Evolutionary conservation across 2,888 invertebrate genomes (phyloP), one percentile per base, ranked within the genome.

Genomic region (Thalpophila matura): DNA sequence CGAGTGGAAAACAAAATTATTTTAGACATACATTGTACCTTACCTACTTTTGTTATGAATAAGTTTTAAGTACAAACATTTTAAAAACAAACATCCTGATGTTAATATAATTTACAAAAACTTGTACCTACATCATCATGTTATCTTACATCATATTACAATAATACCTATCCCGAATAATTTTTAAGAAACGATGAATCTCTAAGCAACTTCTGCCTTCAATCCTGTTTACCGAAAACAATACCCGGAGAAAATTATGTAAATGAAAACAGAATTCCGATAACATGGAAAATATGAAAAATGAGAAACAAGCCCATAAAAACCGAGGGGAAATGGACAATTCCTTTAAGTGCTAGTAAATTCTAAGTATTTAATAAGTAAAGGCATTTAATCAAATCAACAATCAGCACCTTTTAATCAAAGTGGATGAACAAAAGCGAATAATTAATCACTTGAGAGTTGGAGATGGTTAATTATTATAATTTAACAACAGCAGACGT

Each of bases 381-480:
- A 75, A 63, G 10, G 42, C 18, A 58, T 37, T 54, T 18, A n/a
- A n/a, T n/a, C n/a, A n/a, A n/a, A n/a, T n/a, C n/a, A n/a, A n/a
- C n/a, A n/a, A n/a, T n/a, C n/a, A 53, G 27, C n/a, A 50, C 16
- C 38, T 50, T 54, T 54, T 55, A 64, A 64, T 55, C 38, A 50
- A 64, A 27, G 45, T 55, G 10, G 12, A 46, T 50, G 26, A 55
- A 45, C 4, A 12, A 55, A 22, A n/a, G 27, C 10, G n/a, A 9
- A 26, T 31, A 47, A 63, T 76, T 57, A 60, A 51, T 62, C 16
- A 62, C 18, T 54, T 12, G 14, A 43, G 56, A 62, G 14, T 66
- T 38, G 7, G 20, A 46, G 35, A 58, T 22, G 12, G 6, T 22
- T 50, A 14, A 40, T 56, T 40, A 51, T 40, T 66, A 42, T 35